Percentiles rank a stretch among this genome's conserved stretches.
Conservation (phyloP, 1,140 invertebrate genomes). For the Rhopalosiphum maidis region DNA sequence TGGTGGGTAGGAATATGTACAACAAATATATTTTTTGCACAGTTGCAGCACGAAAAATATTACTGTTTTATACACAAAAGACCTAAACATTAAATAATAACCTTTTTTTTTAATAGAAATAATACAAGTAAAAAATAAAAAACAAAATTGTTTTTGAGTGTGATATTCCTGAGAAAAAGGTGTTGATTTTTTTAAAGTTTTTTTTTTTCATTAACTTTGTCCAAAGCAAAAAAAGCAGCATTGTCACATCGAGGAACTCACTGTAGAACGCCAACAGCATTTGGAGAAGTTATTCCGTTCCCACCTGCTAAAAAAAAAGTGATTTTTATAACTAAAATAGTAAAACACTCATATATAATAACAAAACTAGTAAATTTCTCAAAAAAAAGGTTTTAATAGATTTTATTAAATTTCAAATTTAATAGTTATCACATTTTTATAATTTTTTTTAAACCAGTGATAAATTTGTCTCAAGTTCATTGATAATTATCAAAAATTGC, state of each 20-base stretch:
- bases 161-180: constrained; percentile 56
- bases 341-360: background rate
- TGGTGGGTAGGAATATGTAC: constrained; percentile 16
- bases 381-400: background rate
- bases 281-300: constrained; percentile 54
- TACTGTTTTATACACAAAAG: constrained; percentile 53
- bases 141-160: constrained; percentile 52
- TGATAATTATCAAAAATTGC: background rate
- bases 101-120: constrained; percentile 57
- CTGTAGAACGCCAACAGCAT: constrained; percentile 54
- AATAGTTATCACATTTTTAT: background rate
- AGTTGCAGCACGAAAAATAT: constrained; percentile 36
- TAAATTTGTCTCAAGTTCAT: background rate
- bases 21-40: constrained; percentile 34
- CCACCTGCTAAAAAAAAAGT: constrained; percentile 38
- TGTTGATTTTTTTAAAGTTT: constrained; percentile 20
- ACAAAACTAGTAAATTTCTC: background rate
- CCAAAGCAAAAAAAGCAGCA: constrained; percentile 48
- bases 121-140: constrained; percentile 57
- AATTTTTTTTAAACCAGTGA: background rate
- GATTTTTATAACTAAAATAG: constrained; percentile 19
- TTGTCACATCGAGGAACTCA: constrained; percentile 47
- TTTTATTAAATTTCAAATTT: background rate
- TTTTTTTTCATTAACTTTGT: constrained; percentile 51
- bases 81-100: constrained; percentile 58